Evolutionary conservation across 1,140 invertebrate genomes (phyloP).

Genomic region (Bombus superbus): DNA sequence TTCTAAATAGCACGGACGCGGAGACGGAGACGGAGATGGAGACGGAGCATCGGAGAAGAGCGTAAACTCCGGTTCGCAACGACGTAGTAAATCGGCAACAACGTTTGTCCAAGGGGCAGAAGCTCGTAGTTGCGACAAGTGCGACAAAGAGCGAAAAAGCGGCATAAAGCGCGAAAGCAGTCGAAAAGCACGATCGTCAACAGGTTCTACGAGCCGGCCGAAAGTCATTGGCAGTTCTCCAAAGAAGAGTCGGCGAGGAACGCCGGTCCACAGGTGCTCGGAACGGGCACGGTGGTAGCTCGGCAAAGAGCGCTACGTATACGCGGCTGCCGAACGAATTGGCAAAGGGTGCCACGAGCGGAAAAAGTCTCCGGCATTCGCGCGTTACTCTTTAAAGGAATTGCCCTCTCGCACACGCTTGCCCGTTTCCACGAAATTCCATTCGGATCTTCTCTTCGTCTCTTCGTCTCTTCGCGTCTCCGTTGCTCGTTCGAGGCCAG

Average conservation of each 20-base stretch:
- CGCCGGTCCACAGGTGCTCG: conserved; percentile 70
- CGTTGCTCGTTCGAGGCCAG: too few relatives aligned
- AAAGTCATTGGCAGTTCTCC: conserved; percentile 75
- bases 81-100: too few relatives aligned
- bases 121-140: too few relatives aligned
- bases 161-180: conserved; percentile 14
- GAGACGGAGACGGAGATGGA: too few relatives aligned
- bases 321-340: conserved; percentile 39
- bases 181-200: conserved; percentile 76
- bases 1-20: too few relatives aligned
- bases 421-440: too few relatives aligned
- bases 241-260: conserved; percentile 58
- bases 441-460: too few relatives aligned
- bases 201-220: conserved; percentile 74
- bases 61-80: too few relatives aligned
- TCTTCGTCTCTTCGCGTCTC: too few relatives aligned
- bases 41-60: too few relatives aligned
- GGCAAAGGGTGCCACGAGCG: conserved; percentile 37
- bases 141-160: too few relatives aligned
- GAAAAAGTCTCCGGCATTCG: conserved; percentile 29
- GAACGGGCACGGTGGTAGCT: conserved; percentile 39
- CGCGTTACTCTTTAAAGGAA: conserved; percentile 19
- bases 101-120: too few relatives aligned
- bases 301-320: conserved; percentile 42
- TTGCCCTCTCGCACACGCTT: background rate